A percentile compares a stretch with the other conserved stretches of the same genome.
Conservation (phyloP, 2,797 vertebrate genomes). For the Ficedula albicollis region DNA sequence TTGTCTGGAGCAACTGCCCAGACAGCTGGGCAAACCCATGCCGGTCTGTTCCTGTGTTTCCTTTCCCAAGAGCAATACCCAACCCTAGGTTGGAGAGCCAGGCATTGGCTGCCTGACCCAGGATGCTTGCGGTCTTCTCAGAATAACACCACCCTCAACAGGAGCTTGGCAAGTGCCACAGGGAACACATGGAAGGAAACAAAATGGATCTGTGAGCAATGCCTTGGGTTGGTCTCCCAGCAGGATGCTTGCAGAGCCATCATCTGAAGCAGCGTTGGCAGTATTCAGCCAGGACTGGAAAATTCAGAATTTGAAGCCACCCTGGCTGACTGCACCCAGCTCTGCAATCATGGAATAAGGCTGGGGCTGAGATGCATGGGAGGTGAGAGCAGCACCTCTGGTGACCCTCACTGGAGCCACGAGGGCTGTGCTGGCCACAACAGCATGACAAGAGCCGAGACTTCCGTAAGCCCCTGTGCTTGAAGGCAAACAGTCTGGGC, state of each 20-base stretch:
- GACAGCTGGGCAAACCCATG: not conserved
- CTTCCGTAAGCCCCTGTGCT: rapidly evolving
- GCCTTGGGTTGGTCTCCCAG: not conserved
- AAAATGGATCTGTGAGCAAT: not conserved
- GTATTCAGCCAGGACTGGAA: not conserved
- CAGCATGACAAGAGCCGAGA: not conserved
- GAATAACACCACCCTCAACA: not conserved
- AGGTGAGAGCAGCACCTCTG: not conserved
- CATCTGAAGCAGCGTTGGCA: not conserved
- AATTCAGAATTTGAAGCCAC: not conserved
- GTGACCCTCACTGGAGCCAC: not conserved
- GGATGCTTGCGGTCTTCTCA: not conserved
- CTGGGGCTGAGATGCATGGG: not conserved
- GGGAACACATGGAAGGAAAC: not conserved
- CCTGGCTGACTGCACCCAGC: not conserved
- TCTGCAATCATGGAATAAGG: not conserved
- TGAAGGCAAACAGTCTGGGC: not conserved
- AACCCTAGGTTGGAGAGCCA: not conserved
- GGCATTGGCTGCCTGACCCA: not conserved
- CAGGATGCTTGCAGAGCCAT: not conserved
- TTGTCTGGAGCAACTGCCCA: not conserved
- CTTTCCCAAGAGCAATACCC: not conserved
- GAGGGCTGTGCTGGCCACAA: not conserved
- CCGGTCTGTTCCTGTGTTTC: not conserved
- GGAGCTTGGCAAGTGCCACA: not conserved